These are phyloP conservation scores for Caiman crocodilus DNA, from an alignment of 2,797 vertebrate species.

Conservation along the genomic window DNA sequence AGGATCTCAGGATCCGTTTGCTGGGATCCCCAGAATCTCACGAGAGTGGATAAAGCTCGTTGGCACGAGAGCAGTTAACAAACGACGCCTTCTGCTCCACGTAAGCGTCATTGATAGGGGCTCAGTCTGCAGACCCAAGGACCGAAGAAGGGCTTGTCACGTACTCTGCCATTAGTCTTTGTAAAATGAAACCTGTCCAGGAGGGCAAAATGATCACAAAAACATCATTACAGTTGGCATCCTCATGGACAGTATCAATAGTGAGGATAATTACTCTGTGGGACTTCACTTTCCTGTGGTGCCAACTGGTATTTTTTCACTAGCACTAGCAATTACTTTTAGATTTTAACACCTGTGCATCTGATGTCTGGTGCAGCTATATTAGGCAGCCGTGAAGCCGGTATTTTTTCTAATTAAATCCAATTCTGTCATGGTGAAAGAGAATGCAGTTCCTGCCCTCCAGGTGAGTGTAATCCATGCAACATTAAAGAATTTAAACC, in stretches of 20 bases:
- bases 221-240: slow-evolving; percentile 26
- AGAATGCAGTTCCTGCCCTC: slow-evolving; percentile 15
- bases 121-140: neutral
- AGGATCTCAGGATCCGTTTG: rapidly evolving
- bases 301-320: slow-evolving; percentile 29
- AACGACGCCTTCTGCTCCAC: neutral
- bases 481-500: slow-evolving; percentile 40
- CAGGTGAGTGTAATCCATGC: slow-evolving; percentile 42
- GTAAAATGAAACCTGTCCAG: neutral
- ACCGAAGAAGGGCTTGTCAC: neutral
- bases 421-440: neutral
- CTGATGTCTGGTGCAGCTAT: neutral
- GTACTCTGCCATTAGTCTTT: neutral
- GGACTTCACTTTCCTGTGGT: neutral
- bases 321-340: neutral
- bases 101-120: neutral
- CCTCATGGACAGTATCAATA: slow-evolving; percentile 15
- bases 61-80: neutral
- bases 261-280: slow-evolving; percentile 33
- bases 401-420: slow-evolving; percentile 9
- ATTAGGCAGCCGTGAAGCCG: neutral
- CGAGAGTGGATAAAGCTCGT: rapidly evolving
- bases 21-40: neutral
- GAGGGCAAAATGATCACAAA: neutral
- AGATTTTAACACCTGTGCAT: neutral